These are phyloP conservation scores for Xanthia togata DNA, from an alignment of 2,888 invertebrate species.

Conservation along the genomic window DNA sequence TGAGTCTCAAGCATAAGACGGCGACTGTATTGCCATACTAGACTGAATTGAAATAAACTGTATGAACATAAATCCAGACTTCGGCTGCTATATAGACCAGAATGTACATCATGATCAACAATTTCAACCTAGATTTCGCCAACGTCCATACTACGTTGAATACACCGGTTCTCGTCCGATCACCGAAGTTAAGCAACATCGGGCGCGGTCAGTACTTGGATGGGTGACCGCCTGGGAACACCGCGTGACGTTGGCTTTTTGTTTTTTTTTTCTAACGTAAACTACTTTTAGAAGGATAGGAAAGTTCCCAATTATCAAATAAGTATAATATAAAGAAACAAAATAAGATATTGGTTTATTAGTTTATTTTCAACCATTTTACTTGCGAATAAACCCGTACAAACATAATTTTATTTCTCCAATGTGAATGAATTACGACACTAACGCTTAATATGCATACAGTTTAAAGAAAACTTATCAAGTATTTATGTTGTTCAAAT, in stretches of 20 bases:
- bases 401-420: background rate
- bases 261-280: background rate
- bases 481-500: background rate
- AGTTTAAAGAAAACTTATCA: constrained; percentile 11
- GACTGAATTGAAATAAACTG: background rate
- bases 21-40: background rate
- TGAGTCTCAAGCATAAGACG: background rate
- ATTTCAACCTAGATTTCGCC: constrained; percentile 30
- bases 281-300: background rate
- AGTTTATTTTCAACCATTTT: background rate
- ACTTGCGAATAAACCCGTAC: background rate
- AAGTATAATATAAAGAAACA: too few species aligned
- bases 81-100: background rate
- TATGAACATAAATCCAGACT: background rate
- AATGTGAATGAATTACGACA: background rate
- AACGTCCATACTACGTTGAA: constrained; percentile 85
- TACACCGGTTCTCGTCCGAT: constrained; percentile 89
- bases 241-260: constrained; percentile 83
- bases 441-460: background rate
- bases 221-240: constrained; percentile 88
- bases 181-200: constrained; percentile 89
- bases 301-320: background rate
- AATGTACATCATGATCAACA: background rate
- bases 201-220: constrained; percentile 89
- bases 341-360: too few species aligned